Evolutionary conservation across 1,140 invertebrate genomes (phyloP).

Genomic region (Melipona quadrifasciata): DNA sequence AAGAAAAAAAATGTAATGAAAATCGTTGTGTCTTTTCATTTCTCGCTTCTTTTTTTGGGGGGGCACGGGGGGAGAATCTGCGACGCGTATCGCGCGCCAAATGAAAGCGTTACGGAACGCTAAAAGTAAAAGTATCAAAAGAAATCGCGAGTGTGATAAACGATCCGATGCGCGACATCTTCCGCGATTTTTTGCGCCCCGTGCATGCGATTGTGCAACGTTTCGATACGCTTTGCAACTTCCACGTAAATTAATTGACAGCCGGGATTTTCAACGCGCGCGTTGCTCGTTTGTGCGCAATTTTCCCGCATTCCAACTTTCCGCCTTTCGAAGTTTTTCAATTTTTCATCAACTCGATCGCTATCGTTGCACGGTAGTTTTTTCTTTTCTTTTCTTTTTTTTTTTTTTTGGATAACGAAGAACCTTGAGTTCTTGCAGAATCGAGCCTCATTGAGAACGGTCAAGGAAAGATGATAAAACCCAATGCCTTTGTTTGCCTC

Average conservation of each 20-base stretch:
- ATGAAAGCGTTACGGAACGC: too few species aligned
- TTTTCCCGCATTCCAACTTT: neutral
- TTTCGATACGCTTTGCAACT: neutral
- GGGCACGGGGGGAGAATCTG: too few species aligned
- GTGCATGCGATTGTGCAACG: neutral
- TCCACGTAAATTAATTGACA: neutral
- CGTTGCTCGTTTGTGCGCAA: too few species aligned
- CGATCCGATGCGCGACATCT: neutral
- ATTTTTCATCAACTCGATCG: neutral
- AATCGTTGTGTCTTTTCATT: slow-evolving; percentile 20
- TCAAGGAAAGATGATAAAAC: neutral
- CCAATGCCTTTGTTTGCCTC: neutral
- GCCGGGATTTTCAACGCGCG: neutral
- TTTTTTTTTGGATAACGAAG: neutral
- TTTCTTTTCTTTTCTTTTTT: too few species aligned
- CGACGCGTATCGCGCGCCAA: too few species aligned
- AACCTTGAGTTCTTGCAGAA: too few species aligned
- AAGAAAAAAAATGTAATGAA: slow-evolving; percentile 69
- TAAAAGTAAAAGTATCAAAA: neutral
- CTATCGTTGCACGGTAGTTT: neutral
- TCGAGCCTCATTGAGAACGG: too few species aligned
- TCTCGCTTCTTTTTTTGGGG: neutral
- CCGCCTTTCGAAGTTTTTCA: neutral
- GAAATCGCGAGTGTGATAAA: slow-evolving; percentile 17
- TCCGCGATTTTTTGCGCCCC: neutral